phyloP scores from a whole-genome alignment of 2,888 invertebrate genomes.

The Drosophila meridionalis region DNA sequence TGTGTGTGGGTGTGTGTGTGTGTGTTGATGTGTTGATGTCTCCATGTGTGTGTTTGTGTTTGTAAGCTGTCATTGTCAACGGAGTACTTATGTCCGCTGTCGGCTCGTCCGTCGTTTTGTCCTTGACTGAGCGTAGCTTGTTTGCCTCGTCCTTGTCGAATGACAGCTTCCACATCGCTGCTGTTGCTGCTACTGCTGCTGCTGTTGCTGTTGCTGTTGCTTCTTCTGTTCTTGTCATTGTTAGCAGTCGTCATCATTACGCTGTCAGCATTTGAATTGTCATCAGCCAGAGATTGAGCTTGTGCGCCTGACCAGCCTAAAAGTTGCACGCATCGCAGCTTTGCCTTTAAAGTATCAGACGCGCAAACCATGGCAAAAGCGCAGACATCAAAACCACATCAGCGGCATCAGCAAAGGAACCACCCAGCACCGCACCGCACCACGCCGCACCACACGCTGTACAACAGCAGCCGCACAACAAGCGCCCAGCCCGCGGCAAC shows the following conservation, averaged over 20 bases:
- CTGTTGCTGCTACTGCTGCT: slow-evolving; percentile 21
- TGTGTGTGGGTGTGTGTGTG: slow-evolving; percentile 14
- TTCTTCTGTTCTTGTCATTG: slow-evolving; percentile 45
- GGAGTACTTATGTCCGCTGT: slow-evolving; percentile 44
- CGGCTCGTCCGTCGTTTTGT: slow-evolving; percentile 46
- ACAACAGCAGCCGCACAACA: slow-evolving; percentile 34
- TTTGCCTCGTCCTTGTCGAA: slow-evolving; percentile 65
- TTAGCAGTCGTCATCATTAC: slow-evolving; percentile 69
- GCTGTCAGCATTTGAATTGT: slow-evolving; percentile 65
- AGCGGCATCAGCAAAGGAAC: slow-evolving; percentile 43
- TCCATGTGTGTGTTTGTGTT: slow-evolving; percentile 42
- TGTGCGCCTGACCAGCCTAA: slow-evolving; percentile 45
- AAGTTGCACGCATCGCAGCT: slow-evolving; percentile 28
- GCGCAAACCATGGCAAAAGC: slow-evolving; percentile 45
- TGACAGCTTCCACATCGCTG: slow-evolving; percentile 65
- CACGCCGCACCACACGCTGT: slow-evolving; percentile 10
- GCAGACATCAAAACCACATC: slow-evolving; percentile 78
- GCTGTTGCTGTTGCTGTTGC: slow-evolving; percentile 18
- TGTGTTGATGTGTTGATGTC: slow-evolving; percentile 42
- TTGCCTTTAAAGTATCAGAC: slow-evolving; percentile 51
- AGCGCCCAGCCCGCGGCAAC: slow-evolving; percentile 41
- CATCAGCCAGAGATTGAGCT: slow-evolving; percentile 51
- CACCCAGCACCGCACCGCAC: slow-evolving; percentile 4
- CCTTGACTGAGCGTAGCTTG: slow-evolving; percentile 57
- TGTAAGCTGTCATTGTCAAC: slow-evolving; percentile 67